Base-by-base conservation (phyloP, 30 jellyfish, hydroid and myxozoan genomes). In the Morbakka virulenta region DNA sequence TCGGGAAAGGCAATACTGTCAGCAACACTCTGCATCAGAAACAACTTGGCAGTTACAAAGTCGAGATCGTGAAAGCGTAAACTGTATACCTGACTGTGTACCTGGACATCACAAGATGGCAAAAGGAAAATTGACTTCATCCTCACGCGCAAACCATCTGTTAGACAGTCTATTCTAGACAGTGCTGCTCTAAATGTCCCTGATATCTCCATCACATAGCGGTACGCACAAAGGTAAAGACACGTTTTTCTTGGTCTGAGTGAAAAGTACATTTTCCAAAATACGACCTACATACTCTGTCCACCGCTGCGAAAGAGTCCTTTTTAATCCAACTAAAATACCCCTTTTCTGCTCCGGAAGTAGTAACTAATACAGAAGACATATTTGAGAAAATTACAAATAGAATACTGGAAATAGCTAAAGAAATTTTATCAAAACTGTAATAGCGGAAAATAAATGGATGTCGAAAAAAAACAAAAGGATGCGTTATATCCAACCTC, bases 61-160 rank as follows among this genome's bases (percentile, higher is more conserved):
- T n/a, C n/a, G n/a, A n/a, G n/a, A n/a, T n/a, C n/a, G n/a, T n/a
- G n/a, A n/a, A n/a, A n/a, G n/a, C n/a, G n/a, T 4, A 73, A 29
- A 24, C 85, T 49, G 2, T 28, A 11, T 22, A 73, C 85, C 1
- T 73, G 85, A 80, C n/a, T n/a, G n/a, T n/a, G n/a, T n/a, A 73
- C 80, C 20, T 73, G 62, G 29, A 79, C 85, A 4, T 79, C 50
- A 49, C 80, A 79, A 1, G 29, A 73, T 0, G 27, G 80, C 1
- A 1, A 27, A 51, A 73, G 52, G 62, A 79, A 73, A 50, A 73
- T 73, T 1, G 85, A 73, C 82, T 73, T 73, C 22, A 73, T 73
- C 1, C 28, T 73, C 0, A 1, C 67, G 4, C 28, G 62, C 28
- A 49, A 73, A 31, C 2, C 61, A 30, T 65, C 77, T 13, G 63